Conservation (phyloP, 2,888 invertebrate genomes). For the Drosophila bunnanda region DNA sequence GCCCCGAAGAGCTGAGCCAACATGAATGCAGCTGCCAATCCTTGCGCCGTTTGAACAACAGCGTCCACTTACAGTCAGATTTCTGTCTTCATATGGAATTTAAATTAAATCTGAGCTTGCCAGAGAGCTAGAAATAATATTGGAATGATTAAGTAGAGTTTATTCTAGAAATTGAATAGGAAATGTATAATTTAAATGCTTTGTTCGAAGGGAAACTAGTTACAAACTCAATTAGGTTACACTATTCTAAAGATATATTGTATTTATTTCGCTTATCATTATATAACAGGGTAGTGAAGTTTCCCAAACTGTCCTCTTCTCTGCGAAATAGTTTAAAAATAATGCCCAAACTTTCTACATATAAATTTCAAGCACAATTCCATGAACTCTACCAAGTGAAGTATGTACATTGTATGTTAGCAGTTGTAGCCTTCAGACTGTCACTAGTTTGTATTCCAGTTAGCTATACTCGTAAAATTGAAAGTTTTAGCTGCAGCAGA, state of each 20-base stretch:
- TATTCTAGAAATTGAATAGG: neutral
- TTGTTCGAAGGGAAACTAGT: neutral
- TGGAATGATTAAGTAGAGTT: neutral
- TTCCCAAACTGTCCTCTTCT: neutral
- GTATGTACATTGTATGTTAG: neutral
- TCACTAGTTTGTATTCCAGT: neutral
- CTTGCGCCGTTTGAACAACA: slow-evolving; percentile 17
- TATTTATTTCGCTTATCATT: neutral
- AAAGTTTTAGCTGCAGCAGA: slow-evolving; percentile 5
- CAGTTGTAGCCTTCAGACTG: neutral
- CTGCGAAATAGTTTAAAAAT: neutral
- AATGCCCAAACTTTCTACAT: neutral
- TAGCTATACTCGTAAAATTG: neutral
- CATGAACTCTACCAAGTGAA: neutral
- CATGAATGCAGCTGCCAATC: slow-evolving; percentile 46
- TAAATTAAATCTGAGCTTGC: slow-evolving; percentile 2
- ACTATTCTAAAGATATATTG: neutral
- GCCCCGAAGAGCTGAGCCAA: slow-evolving; percentile 59
- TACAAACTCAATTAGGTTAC: neutral
- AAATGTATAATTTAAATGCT: neutral
- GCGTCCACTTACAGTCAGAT: slow-evolving; percentile 16
- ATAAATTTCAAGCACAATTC: neutral
- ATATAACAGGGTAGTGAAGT: neutral
- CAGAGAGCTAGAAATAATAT: neutral
- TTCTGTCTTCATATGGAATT: neutral